Evolutionary conservation across 2,888 invertebrate species (phyloP).

Genomic region (Drosophila hamatofila): DNA sequence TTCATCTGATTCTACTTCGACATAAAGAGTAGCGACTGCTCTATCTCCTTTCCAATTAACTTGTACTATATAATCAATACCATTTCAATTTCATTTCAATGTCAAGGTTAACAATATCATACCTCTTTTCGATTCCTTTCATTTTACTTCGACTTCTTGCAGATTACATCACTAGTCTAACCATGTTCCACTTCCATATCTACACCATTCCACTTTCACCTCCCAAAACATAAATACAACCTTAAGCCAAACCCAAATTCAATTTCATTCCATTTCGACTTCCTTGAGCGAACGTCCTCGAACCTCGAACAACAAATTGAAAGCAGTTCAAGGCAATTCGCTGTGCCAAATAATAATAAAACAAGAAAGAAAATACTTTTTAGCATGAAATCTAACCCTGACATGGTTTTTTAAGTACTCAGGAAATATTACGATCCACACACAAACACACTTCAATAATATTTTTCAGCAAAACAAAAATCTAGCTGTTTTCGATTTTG

Average conservation of each 20-base stretch:
- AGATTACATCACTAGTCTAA: background rate
- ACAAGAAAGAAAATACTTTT: conserved; percentile 28
- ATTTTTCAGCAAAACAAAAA: conserved; percentile 10
- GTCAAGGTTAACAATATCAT: background rate
- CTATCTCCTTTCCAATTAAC: too few species aligned
- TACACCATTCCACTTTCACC: background rate
- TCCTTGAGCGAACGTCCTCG: conserved; percentile 23
- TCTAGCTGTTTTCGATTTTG: conserved; percentile 26
- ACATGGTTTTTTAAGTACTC: conserved; percentile 46
- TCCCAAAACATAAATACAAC: background rate
- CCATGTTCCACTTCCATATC: background rate
- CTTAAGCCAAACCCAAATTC: background rate
- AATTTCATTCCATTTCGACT: background rate
- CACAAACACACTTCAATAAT: background rate
- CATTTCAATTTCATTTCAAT: background rate
- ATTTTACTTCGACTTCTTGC: background rate
- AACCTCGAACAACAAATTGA: conserved; percentile 34
- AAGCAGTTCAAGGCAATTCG: conserved; percentile 51
- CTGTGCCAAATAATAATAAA: conserved; percentile 4
- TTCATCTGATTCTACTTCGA: background rate
- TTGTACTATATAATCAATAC: too few species aligned
- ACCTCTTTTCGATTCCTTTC: background rate
- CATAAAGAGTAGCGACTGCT: too few species aligned
- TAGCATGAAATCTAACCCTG: conserved; percentile 44
- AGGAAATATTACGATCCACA: conserved; percentile 21